Percentiles rank a stretch among this genome's conserved stretches.
Conservation (phyloP, 2,113 vertebrate genomes). For the Mormyrus iriodes region DNA sequence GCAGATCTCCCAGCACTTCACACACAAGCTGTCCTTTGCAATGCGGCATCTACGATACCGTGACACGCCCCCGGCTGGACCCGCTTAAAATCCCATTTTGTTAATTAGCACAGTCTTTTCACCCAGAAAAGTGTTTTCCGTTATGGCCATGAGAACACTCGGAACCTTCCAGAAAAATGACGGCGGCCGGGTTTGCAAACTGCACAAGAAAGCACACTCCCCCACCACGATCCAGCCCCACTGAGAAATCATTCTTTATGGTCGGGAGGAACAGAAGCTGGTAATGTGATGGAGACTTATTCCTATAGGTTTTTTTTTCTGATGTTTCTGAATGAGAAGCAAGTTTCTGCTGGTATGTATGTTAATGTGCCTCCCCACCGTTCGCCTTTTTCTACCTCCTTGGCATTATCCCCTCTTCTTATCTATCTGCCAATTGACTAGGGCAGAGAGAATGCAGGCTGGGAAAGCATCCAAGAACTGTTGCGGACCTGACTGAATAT, state of each 20-base stretch:
- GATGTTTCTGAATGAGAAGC: neutral
- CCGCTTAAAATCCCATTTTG: conserved; percentile 44
- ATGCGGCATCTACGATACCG: conserved; percentile 46
- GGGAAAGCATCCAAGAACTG: conserved; percentile 62
- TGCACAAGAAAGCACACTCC: neutral
- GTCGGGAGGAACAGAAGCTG: neutral
- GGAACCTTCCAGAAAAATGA: conserved; percentile 39
- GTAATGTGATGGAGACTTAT: neutral
- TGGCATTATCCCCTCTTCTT: conserved; percentile 27
- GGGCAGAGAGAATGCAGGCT: conserved; percentile 47
- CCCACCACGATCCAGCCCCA: neutral
- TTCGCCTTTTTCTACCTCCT: conserved; percentile 25
- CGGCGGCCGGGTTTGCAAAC: conserved; percentile 5
- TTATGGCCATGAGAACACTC: conserved; percentile 40
- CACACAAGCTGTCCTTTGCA: conserved; percentile 59
- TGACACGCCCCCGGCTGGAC: conserved; percentile 46
- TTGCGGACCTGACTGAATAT: conserved; percentile 62
- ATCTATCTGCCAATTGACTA: conserved; percentile 65
- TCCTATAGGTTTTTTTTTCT: neutral
- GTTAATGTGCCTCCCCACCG: neutral
- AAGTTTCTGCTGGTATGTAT: conserved; percentile 2
- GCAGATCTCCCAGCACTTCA: conserved; percentile 41
- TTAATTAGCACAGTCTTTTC: conserved; percentile 51
- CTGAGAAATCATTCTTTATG: neutral
- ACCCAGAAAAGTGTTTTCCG: conserved; percentile 42